A percentile compares a stretch with the other conserved stretches of the same genome.
Evolutionary conservation across 2,797 vertebrate genomes (phyloP).

Genomic region (Salarias fasciatus): DNA sequence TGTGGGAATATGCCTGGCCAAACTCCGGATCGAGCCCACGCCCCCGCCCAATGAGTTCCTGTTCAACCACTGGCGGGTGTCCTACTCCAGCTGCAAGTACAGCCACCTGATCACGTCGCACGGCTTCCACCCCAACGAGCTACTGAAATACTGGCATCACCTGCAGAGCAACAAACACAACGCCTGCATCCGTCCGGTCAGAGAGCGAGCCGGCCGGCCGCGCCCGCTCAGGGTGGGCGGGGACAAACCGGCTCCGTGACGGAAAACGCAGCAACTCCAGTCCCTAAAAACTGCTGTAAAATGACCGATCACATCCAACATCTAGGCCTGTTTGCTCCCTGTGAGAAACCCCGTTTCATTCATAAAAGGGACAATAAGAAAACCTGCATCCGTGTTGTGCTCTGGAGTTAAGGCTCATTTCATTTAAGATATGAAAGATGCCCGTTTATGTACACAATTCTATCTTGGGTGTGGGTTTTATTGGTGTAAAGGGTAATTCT

Average conservation of each 20-base stretch:
- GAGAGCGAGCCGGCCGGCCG: conserved; percentile 83
- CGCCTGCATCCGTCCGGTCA: conserved; percentile 86
- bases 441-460: conserved; percentile 10
- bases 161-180: conserved; percentile 95
- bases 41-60: conserved; percentile 93
- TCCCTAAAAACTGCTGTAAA: too few relatives aligned
- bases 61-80: conserved; percentile 98
- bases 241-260: conserved; percentile 39
- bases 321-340: background rate
- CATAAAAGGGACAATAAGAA: background rate
- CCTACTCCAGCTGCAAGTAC: conserved; percentile 98
- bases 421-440: conserved; percentile 13
- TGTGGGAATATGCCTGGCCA: conserved; percentile 93
- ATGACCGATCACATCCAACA: too few relatives aligned
- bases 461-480: conserved; percentile 31
- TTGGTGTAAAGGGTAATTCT: conserved; percentile 27
- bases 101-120: conserved; percentile 98
- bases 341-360: background rate
- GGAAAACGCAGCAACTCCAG: too few relatives aligned
- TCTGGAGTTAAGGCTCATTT: conserved; percentile 17
- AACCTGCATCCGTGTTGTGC: background rate
- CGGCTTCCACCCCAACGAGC: conserved; percentile 93
- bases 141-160: conserved; percentile 97
- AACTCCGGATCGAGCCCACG: conserved; percentile 89
- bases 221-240: conserved; percentile 82